These are phyloP conservation scores for Paradoxurus hermaphroditus DNA, from an alignment of 2,113 vertebrate genomes.

Conservation along the genomic window DNA sequence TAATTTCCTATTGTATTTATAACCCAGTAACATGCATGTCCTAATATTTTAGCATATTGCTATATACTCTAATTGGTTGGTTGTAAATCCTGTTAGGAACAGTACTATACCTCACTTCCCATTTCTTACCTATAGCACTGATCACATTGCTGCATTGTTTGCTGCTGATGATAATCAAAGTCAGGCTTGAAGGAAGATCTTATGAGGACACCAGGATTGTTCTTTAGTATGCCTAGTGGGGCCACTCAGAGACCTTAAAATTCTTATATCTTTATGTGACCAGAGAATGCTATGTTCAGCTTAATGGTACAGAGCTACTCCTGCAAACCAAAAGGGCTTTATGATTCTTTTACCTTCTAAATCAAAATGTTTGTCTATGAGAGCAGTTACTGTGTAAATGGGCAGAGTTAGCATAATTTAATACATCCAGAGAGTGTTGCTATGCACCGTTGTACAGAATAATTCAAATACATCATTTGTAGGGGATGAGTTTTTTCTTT, in stretches of 20 bases:
- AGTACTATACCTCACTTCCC: neutral
- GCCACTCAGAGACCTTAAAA: neutral
- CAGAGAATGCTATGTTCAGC: neutral
- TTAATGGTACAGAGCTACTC: neutral
- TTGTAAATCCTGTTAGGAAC: neutral
- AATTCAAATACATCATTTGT: conserved; percentile 5
- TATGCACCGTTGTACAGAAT: neutral
- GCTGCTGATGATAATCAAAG: neutral
- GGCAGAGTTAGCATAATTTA: neutral
- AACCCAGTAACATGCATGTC: neutral
- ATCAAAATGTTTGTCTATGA: conserved; percentile 9
- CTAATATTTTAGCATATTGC: neutral
- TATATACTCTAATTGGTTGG: neutral
- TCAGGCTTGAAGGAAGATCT: neutral
- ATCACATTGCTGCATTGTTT: neutral
- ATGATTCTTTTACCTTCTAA: neutral
- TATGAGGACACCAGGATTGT: neutral
- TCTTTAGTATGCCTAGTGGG: neutral
- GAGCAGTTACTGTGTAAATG: neutral
- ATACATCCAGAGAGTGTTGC: neutral
- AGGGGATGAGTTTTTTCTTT: neutral
- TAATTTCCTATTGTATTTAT: neutral
- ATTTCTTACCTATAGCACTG: neutral
- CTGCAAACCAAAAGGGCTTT: neutral
- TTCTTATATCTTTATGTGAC: neutral